Evolutionary conservation across 2,888 invertebrate species (phyloP), one percentile per base, ranked within the genome.

Genomic region (Hemithea aestivaria): DNA sequence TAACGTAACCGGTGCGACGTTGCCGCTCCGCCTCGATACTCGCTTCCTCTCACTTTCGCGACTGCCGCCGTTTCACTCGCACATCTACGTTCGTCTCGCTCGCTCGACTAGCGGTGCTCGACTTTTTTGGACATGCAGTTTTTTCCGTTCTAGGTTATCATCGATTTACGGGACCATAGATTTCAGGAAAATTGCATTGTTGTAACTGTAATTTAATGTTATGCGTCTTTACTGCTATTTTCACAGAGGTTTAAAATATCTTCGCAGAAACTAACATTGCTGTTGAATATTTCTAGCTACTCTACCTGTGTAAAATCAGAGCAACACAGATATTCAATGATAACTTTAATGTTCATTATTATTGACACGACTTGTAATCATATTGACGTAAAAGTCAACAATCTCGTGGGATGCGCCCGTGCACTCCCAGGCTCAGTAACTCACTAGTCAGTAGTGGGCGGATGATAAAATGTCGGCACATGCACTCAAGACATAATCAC

Each of bases 21-120:
- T 85, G 85, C 87, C 87, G 73, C 67, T 65, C 67, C 64, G 76
- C 58, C 40, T 83, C 66, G 79, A 74, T 71, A 58, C 40, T 83
- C 66, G 79, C 75, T 71, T 81, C 84, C 82, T 83, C 87, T 87
- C 87, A 85, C 87, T 85, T 85, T 85, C 87, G 80, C 83, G 80
- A 72, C 60, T 60, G 45, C 44, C 48, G 41, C 62, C 52, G 54
- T 73, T 76, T 53, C 68, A 41, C 56, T 52, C 68, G 40, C 45
- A 27, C 55, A 35, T 31, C 48, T 67, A 61, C 44, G 22, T 35
- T 56, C 58, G 63, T 81, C 82, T 53, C 66, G 48, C 65, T 81
- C 73, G 48, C 65, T 69, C 68, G 62, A 61, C 69, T 85, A 84
- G 84, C 85, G 85, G 85, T 87, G 81, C 76, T 79, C 78, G 75